Percentiles rank a stretch among this genome's conserved stretches.
These are phyloP conservation scores for Scaptomyza hsui DNA, from an alignment of 1,140 invertebrate species.

Conservation along the genomic window DNA sequence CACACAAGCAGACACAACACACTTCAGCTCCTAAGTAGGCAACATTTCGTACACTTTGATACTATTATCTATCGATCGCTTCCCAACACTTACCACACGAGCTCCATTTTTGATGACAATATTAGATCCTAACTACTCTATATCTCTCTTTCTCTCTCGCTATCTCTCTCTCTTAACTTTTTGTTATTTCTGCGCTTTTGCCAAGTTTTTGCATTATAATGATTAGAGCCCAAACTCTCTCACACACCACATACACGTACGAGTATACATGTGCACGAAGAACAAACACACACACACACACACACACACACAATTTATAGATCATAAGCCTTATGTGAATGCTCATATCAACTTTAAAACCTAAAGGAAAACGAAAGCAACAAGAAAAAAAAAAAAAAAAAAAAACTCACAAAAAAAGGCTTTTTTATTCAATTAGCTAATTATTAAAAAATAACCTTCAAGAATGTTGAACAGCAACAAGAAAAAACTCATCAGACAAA, in stretches of 20 bases:
- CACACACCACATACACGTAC: constrained; percentile 10
- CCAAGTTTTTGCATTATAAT: constrained; percentile 12
- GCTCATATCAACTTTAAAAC: constrained; percentile 71
- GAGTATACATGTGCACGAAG: not conserved
- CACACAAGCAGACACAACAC: not conserved
- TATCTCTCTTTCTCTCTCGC: constrained; percentile 22
- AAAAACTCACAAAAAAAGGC: constrained; percentile 18
- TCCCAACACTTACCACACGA: constrained; percentile 3
- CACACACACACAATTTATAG: constrained; percentile 12
- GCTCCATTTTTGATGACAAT: constrained; percentile 74
- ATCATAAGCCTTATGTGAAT: constrained; percentile 64
- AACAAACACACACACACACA: constrained; percentile 1
- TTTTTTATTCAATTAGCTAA: constrained; percentile 76
- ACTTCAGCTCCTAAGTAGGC: too few species aligned
- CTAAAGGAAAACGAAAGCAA: constrained; percentile 13
- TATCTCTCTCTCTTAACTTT: not conserved
- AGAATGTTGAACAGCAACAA: constrained; percentile 41
- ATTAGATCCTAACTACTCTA: constrained; percentile 74
- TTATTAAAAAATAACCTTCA: constrained; percentile 49
- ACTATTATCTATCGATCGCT: not conserved
- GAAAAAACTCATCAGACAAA: constrained; percentile 22
- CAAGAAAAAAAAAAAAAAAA: constrained; percentile 22
- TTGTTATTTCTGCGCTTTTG: constrained; percentile 20
- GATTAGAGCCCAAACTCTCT: not conserved
- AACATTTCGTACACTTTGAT: too few species aligned